Evolutionary conservation across 2,888 invertebrate genomes (phyloP), one percentile per base, ranked within the genome.

Genomic region (Osmoderma eremita): DNA sequence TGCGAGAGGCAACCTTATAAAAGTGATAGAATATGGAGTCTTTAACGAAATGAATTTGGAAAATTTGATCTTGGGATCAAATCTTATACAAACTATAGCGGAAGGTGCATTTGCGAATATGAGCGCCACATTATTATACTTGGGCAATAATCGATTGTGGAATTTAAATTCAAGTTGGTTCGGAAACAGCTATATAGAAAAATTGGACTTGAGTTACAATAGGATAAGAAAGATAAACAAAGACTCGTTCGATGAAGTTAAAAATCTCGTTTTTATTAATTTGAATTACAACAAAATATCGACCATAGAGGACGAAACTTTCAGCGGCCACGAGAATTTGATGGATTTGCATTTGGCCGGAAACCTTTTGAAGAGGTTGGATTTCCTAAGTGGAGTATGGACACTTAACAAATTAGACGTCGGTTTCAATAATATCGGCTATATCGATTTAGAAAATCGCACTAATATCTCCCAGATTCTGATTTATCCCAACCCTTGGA

Each of bases 131-230:
- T 6, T 15, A n/a, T 20, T 54, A 18, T n/a, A 20, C 15, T 39
- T 54, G 20, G 10, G 39, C 1, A 18, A 41, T 20, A 54, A 54
- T 20, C 13, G n/a, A 54, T 54, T 54, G 10, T 5, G 4, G 13
- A 4, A 17, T 4, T n/a, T 54, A 39, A 12, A 20, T 12, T 0
- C 5, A 4, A 20, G 39, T 39, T 54, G 54, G 39, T 54, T 54
- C 39, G 18, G 20, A 13, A n/a, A 54, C 13, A 20, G 20, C 12
- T 39, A 10, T 39, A 54, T 54, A 41, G 8, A 39, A 15, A 20
- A 54, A 20, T 18, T 39, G 3, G 54, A 41, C 39, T 30, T 54
- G 13, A 17, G 20, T 41, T 54, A 54, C n/a, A 54, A 54, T 20
- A 4, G 17, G 13, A 54, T 54, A 20, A 39, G 3, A 8, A 12